Evolutionary conservation across 2,113 vertebrate species (phyloP), one percentile per base, ranked within the genome.

Genomic region (Saimiri boliviensis): DNA sequence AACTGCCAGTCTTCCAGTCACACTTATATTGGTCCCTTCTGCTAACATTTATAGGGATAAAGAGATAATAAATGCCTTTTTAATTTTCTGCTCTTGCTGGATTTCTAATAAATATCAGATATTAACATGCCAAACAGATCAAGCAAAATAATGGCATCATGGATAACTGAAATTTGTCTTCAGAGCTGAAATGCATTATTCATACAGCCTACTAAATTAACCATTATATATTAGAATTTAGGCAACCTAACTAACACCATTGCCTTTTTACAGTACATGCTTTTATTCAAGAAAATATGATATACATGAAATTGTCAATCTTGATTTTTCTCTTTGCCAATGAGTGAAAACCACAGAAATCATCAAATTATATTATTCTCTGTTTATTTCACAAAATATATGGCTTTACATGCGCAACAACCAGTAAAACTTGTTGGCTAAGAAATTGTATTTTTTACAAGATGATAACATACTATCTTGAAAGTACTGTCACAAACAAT

Each of bases 401-500:
- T 2, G 87, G 23, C 60, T 93, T 98, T 89, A n/a, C 42, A 90
- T 87, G 60, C 37, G 25, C 25, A 12, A 8, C 66, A 96, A 85
- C 45, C 37, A 66, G 42, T 17, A 82, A 82, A 88, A 79, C 93
- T 95, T 96, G 3, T 82, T 91, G 54, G 52, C 73, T 83, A 95
- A 89, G 68, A 97, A 98, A 86, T 47, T 16, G 35, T 47, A 73
- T 6, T 89, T 73, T 76, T 96, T 93, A 66, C n/a, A 97, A 92
- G 30, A 58, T 58, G 87, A 49, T 74, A 82, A 85, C n/a, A 85
- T 49, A 0, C 0, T 66, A 47, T 76, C 71, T 96, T 95, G 89
- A 96, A 97, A 97, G 92, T 0, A 1, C 42, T 95, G 52, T 97
- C 93, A 94, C 87, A 97, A 97, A 91, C 23, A 68, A 52, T 76